These are phyloP conservation scores for Pomatorhinus ruficollis DNA, from an alignment of 2,113 vertebrate species.

Conservation along the genomic window DNA sequence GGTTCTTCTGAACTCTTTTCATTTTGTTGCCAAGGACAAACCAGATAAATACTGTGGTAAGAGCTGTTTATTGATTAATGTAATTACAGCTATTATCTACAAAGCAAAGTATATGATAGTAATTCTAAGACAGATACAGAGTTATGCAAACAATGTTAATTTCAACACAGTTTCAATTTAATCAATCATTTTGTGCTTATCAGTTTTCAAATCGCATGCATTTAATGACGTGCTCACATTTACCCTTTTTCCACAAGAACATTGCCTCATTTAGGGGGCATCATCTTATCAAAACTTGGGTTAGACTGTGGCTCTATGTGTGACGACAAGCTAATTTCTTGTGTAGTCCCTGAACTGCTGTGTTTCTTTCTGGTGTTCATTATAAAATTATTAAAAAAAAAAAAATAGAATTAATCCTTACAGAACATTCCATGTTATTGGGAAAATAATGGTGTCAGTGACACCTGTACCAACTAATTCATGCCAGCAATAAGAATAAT, in stretches of 20 bases:
- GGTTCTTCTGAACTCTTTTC: background rate
- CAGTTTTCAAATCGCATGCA: background rate
- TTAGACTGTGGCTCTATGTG: background rate
- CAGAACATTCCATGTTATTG: background rate
- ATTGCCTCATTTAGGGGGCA: background rate
- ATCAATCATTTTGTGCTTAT: background rate
- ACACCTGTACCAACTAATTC: background rate
- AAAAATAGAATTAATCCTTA: background rate
- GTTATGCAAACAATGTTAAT: background rate
- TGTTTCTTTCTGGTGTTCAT: background rate
- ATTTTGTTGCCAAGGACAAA: slow-evolving; percentile 20
- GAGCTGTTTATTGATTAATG: slow-evolving; percentile 44
- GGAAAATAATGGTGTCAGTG: background rate
- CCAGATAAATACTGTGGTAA: background rate
- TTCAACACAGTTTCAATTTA: background rate
- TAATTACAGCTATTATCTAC: slow-evolving; percentile 22
- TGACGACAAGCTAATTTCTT: background rate
- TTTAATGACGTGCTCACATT: background rate
- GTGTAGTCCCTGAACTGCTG: background rate
- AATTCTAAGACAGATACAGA: background rate
- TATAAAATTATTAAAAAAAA: background rate
- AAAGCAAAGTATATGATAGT: background rate
- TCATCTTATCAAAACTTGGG: background rate
- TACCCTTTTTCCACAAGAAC: background rate
- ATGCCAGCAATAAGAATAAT: background rate